Evolutionary conservation across 2,888 invertebrate genomes (phyloP).

Genomic region (Galerucella pusilla): DNA sequence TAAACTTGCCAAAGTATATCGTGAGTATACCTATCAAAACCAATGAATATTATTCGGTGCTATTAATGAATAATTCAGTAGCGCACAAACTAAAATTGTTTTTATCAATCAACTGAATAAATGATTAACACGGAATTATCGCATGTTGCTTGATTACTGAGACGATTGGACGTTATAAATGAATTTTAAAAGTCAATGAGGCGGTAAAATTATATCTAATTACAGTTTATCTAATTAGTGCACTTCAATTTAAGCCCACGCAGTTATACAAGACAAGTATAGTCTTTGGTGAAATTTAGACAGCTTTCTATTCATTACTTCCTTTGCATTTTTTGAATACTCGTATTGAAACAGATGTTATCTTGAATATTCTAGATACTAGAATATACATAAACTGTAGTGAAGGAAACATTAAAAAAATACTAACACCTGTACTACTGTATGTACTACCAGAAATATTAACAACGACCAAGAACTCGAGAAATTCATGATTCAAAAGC

Average conservation of each 20-base stretch:
- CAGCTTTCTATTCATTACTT: background rate
- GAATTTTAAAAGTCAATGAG: background rate
- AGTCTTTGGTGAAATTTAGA: background rate
- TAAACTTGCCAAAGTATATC: too few species aligned
- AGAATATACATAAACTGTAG: background rate
- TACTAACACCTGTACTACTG: too few species aligned
- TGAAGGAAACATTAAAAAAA: too few species aligned
- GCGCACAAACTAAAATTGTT: background rate
- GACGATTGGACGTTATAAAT: background rate
- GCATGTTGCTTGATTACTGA: background rate
- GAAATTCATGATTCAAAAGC: too few species aligned
- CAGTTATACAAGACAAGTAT: background rate
- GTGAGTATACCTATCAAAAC: too few species aligned
- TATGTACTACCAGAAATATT: too few species aligned
- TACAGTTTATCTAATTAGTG: background rate
- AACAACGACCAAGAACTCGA: too few species aligned
- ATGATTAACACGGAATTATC: background rate
- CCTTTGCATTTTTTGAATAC: background rate
- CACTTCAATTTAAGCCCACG: background rate
- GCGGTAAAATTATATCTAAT: background rate
- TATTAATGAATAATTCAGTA: background rate
- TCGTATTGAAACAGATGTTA: background rate
- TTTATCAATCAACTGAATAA: background rate
- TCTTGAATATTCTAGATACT: background rate
- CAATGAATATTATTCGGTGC: too few species aligned